Percentiles rank a stretch among this genome's conserved stretches.
These are phyloP conservation scores for Aplodontia rufa DNA, from an alignment of 2,113 vertebrate species.

Conservation along the genomic window DNA sequence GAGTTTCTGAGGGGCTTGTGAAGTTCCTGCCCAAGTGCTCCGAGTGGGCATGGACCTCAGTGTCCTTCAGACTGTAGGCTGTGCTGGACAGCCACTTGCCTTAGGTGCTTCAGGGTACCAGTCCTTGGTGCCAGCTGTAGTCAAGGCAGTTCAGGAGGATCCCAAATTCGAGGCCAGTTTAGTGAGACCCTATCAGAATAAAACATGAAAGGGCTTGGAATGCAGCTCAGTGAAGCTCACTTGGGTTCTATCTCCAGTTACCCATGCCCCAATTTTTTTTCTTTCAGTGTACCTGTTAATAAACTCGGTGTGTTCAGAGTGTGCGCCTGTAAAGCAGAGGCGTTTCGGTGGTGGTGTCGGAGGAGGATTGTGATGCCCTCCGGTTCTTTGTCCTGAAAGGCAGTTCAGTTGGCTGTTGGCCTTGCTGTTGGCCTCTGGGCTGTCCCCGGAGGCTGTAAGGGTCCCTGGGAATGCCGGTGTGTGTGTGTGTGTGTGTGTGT, in stretches of 20 bases:
- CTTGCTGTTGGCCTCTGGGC: background rate
- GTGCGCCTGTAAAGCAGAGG: background rate
- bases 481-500: too few relatives aligned
- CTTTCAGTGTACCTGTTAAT: too few relatives aligned
- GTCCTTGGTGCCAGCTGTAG: too few relatives aligned
- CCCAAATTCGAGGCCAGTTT: too few relatives aligned
- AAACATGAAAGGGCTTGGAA: too few relatives aligned
- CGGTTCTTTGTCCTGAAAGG: background rate
- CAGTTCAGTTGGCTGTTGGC: fast-evolving
- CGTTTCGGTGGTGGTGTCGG: background rate
- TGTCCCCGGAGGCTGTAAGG: fast-evolving
- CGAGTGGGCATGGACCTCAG: background rate
- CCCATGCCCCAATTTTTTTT: too few relatives aligned
- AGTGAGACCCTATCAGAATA: too few relatives aligned
- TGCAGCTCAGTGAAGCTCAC: too few relatives aligned
- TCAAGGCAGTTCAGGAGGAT: too few relatives aligned
- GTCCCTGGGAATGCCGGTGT: background rate
- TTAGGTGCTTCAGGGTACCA: background rate
- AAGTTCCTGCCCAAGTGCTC: background rate
- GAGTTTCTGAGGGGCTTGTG: slow-evolving; percentile 30
- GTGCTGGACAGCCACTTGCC: background rate
- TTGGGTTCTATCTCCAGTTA: too few relatives aligned
- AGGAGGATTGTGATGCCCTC: background rate
- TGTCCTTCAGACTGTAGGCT: background rate
- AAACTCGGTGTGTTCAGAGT: background rate